Evolutionary conservation across 2,113 vertebrate genomes (phyloP), one percentile per base, ranked within the genome.

Genomic region (Macrotus californicus): DNA sequence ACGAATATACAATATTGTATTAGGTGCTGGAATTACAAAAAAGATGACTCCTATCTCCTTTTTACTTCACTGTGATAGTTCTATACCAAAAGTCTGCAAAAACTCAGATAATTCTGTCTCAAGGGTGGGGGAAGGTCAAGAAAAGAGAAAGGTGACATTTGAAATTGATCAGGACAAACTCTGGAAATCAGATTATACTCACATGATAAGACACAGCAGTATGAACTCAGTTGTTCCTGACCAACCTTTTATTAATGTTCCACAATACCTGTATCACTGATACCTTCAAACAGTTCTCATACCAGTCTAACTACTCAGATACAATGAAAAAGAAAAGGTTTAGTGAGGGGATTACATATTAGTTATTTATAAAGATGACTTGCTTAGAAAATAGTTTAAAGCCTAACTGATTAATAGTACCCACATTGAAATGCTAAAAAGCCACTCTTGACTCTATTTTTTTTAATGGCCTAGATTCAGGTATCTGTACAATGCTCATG

Each of bases 171-270:
- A 85, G 66, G 46, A 76, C n/a, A 83, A 86, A 0, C 21, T 73
- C 56, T 90, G 48, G 91, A 95, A 85, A 70, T 87, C 36, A 54
- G 43, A 54, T 92, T 92, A 93, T 39, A 92, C 12, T 89, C 59
- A 88, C 59, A 72, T 64, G 26, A n/a, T 39, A 86, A 77, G 50
- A 56, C 61, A 89, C 4, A 19, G 22, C 64, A 70, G 73, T 19
- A 81, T 80, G 69, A 94, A 76, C n/a, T 77, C 54, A 61, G 46
- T 41, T 94, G 54, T 79, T 79, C 46, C 67, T 70, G 19, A 77
- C 31, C 46, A 91, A 34, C 64, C 79, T 85, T 93, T 80, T 76
- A 87, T 66, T 86, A 82, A 59, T 69, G 50, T 52, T 76, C n/a
- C 59, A 86, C 84, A 94, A 87, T 56, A 79, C 19, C 41, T 39